Evolutionary conservation across 2,797 vertebrate genomes (phyloP).

Genomic region (Galago senegalensis): DNA sequence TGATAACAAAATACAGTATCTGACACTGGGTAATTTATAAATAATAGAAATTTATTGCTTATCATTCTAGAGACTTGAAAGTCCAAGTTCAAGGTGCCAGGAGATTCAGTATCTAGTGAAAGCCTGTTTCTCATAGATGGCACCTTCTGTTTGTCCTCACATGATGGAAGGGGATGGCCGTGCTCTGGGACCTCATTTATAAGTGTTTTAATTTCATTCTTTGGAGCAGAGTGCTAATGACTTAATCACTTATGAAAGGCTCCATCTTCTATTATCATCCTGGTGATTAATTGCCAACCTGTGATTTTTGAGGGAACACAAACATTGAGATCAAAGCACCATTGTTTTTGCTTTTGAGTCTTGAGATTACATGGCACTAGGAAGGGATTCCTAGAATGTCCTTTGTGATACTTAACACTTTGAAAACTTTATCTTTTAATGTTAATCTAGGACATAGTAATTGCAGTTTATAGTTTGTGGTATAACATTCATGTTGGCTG

Average conservation of each 20-base stretch:
- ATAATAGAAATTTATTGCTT: background rate
- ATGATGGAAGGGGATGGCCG: background rate
- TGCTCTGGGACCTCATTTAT: background rate
- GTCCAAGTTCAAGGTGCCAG: background rate
- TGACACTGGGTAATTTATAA: background rate
- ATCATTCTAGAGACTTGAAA: background rate
- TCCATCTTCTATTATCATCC: background rate
- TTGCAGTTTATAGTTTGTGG: slow-evolving; percentile 3
- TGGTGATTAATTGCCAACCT: background rate
- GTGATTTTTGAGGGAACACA: background rate
- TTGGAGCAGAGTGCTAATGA: background rate
- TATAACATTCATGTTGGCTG: background rate
- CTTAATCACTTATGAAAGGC: background rate
- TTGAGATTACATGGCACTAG: background rate
- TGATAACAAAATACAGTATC: background rate
- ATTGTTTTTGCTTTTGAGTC: slow-evolving; percentile 20
- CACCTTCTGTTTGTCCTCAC: background rate
- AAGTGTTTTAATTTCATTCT: background rate
- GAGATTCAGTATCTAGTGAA: background rate
- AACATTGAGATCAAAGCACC: background rate
- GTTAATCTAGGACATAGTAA: background rate
- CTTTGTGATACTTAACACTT: slow-evolving; percentile 33
- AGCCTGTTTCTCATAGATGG: background rate
- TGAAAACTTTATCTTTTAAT: background rate
- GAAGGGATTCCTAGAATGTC: slow-evolving; percentile 38